Evolutionary conservation across 2,888 invertebrate species (phyloP).

Genomic region (Danaus chrysippus): DNA sequence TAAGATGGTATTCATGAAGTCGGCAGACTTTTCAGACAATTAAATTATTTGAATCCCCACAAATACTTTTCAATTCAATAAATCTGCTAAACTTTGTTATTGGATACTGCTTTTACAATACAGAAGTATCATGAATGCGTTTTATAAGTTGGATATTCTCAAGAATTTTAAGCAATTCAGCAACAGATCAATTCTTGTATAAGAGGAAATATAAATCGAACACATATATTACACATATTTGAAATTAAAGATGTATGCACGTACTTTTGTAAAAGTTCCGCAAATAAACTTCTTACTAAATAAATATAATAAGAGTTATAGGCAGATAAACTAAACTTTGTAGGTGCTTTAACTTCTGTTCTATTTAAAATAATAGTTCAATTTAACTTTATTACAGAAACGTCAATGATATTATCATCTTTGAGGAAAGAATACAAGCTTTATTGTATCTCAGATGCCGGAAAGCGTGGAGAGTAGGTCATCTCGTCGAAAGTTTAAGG

Average conservation of each 20-base stretch:
- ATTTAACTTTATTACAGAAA: background rate
- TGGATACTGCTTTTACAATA: constrained; percentile 32
- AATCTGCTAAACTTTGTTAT: constrained; percentile 36
- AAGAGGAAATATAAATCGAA: background rate
- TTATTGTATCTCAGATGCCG: constrained; percentile 58
- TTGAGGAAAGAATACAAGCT: constrained; percentile 45
- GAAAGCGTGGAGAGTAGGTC: constrained; percentile 62
- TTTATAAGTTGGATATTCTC: constrained; percentile 19
- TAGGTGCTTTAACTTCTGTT: too few species aligned
- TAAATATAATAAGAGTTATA: too few species aligned
- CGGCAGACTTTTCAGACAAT: constrained; percentile 25
- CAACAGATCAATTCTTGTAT: background rate
- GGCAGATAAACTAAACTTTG: too few species aligned
- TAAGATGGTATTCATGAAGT: background rate
- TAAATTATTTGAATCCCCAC: constrained; percentile 33
- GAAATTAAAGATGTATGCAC: too few species aligned
- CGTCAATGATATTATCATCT: background rate
- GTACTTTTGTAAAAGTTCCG: too few species aligned
- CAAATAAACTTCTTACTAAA: too few species aligned
- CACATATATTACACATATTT: background rate
- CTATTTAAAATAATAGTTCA: too few species aligned
- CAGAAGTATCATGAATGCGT: constrained; percentile 22
- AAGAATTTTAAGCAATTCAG: constrained; percentile 26
- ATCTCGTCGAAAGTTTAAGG: constrained; percentile 55
- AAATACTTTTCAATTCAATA: constrained; percentile 39